Percentiles rank a stretch among this genome's conserved stretches.
Conservation (phyloP, 2,888 invertebrate genomes). For the Parnassius apollo region DNA sequence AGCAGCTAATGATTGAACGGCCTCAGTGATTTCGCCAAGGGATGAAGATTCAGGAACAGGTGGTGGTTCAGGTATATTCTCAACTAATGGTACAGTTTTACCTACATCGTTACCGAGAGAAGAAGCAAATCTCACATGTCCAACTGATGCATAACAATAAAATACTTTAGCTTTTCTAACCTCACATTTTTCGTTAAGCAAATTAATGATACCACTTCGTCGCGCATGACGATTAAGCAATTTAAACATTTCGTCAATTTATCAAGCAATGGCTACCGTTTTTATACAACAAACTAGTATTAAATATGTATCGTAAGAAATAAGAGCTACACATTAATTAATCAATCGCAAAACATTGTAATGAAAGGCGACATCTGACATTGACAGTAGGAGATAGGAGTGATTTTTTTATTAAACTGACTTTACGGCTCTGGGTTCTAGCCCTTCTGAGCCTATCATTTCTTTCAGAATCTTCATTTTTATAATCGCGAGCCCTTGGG, state of each 20-base stretch:
- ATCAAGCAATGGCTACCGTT: not conserved
- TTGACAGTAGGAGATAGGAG: too few species aligned
- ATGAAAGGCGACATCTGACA: too few species aligned
- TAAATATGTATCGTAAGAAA: conserved; percentile 20
- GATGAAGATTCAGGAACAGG: conserved; percentile 64
- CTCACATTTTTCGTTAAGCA: conserved; percentile 69
- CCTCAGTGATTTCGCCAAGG: conserved; percentile 53
- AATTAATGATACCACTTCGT: conserved; percentile 60
- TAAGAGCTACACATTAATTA: conserved; percentile 9
- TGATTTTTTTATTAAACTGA: too few species aligned
- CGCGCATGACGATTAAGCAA: conserved; percentile 65
- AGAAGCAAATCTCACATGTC: conserved; percentile 63
- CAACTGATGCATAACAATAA: conserved; percentile 67
- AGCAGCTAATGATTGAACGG: conserved; percentile 64
- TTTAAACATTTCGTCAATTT: conserved; percentile 60
- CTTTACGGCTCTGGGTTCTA: too few species aligned
- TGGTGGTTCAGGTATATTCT: conserved; percentile 72
- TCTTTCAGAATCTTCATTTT: too few species aligned
- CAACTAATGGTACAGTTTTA: conserved; percentile 50
- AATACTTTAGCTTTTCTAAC: conserved; percentile 71
- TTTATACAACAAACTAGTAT: not conserved
- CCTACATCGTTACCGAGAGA: conserved; percentile 48
- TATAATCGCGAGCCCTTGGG: too few species aligned
- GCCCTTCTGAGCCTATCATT: too few species aligned
- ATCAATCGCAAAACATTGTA: conserved; percentile 24